Percentiles rank a stretch among this genome's conserved stretches.
Evolutionary conservation across 2,113 vertebrate genomes (phyloP).

Genomic region (Pelodiscus sinensis): DNA sequence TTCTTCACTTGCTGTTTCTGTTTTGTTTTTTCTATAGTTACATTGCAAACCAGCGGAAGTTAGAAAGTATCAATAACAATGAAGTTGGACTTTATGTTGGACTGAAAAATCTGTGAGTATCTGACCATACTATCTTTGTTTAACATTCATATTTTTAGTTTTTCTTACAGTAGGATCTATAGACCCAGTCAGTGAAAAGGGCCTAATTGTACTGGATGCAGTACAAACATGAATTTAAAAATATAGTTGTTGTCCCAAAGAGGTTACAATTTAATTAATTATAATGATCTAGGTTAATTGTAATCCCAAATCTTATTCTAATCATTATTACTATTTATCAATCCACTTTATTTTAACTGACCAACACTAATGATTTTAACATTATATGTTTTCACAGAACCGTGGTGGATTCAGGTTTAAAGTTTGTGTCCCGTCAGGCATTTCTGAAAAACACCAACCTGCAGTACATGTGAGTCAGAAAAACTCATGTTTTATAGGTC

Average conservation of each 20-base stretch:
- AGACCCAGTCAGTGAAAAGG: not conserved
- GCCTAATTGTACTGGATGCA: not conserved
- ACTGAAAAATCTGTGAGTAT: constrained; percentile 96
- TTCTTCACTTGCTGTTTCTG: constrained; percentile 32
- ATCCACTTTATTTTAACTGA: not conserved
- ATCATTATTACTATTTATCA: not conserved
- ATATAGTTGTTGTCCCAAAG: not conserved
- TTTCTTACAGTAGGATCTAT: not conserved
- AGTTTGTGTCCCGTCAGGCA: constrained; percentile 89
- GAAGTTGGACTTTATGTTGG: constrained; percentile 92
- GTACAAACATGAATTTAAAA: not conserved
- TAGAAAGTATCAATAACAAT: constrained; percentile 93
- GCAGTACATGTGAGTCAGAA: constrained; percentile 92
- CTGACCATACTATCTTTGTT: not conserved
- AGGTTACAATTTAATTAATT: not conserved
- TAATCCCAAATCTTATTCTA: not conserved
- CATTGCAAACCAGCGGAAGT: constrained; percentile 91
- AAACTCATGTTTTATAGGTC: not conserved
- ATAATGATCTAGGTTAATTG: not conserved
- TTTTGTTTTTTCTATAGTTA: constrained; percentile 84
- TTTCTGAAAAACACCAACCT: constrained; percentile 92
- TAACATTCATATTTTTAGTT: not conserved
- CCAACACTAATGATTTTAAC: not conserved
- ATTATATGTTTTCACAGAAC: constrained; percentile 82
- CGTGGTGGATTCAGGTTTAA: constrained; percentile 92